phyloP scores from a whole-genome alignment of 2,888 invertebrate species.

The Sinohyriopsis cumingii region DNA sequence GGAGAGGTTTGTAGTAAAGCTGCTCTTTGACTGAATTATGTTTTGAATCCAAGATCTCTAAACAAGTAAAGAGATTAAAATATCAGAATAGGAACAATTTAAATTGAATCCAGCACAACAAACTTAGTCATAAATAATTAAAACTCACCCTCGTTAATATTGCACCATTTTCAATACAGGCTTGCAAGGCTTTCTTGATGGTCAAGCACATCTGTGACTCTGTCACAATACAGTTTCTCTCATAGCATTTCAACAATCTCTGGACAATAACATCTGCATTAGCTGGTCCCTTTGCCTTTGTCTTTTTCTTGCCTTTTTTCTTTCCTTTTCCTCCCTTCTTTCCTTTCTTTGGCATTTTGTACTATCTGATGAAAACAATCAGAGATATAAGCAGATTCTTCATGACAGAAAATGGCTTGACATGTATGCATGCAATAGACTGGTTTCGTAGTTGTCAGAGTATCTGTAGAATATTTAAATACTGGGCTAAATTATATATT shows the following conservation, averaged over 20 bases:
- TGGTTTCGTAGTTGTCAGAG: too few species aligned
- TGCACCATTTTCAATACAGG: conserved; percentile 51
- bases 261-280: conserved; percentile 48
- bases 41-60: too few species aligned
- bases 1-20: too few species aligned
- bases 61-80: too few species aligned
- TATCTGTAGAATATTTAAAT: too few species aligned
- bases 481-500: too few species aligned
- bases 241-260: conserved; percentile 56
- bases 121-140: not conserved
- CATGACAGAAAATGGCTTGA: too few species aligned
- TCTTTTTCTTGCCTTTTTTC: conserved; percentile 41
- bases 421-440: too few species aligned
- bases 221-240: conserved; percentile 53
- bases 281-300: conserved; percentile 40
- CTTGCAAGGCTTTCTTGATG: conserved; percentile 47
- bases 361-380: too few species aligned
- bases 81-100: too few species aligned
- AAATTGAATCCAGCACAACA: not conserved
- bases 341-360: conserved; percentile 26
- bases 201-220: conserved; percentile 58
- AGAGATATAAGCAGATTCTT: too few species aligned
- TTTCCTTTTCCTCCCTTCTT: conserved; percentile 41
- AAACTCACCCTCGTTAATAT: conserved; percentile 49
- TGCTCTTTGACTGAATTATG: too few species aligned